Percentiles rank a stretch among this genome's conserved stretches.
Evolutionary conservation across 2,888 invertebrate species (phyloP).

Genomic region (Sinodicranocentrus sp.): DNA sequence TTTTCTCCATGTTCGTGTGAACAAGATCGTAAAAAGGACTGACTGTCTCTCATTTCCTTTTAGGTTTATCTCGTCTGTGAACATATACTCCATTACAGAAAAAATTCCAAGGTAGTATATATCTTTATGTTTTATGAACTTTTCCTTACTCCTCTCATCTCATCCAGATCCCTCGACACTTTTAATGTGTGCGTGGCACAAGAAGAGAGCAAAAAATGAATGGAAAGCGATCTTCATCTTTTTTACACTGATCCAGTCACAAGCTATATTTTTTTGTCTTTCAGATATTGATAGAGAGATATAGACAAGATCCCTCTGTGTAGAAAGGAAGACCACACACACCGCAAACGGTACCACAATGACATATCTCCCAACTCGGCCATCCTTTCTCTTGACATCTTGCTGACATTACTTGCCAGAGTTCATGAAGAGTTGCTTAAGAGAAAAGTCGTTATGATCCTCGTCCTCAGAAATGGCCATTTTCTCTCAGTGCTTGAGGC

Average conservation of each 20-base stretch:
- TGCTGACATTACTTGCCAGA: slow-evolving; percentile 27
- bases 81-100: slow-evolving; percentile 24
- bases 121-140: neutral
- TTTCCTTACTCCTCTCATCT: neutral
- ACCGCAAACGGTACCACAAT: slow-evolving; percentile 18
- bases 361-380: slow-evolving; percentile 28
- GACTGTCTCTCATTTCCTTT: neutral
- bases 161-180: neutral
- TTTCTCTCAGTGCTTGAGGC: neutral
- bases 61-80: slow-evolving; percentile 3
- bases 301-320: neutral
- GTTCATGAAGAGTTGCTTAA: slow-evolving; percentile 4
- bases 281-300: slow-evolving; percentile 24
- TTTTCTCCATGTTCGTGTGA: slow-evolving; percentile 45
- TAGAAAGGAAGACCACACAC: neutral
- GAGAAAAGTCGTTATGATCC: slow-evolving; percentile 40
- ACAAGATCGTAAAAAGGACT: slow-evolving; percentile 54
- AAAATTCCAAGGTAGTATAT: no score
- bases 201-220: neutral
- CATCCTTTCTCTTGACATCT: slow-evolving; percentile 29
- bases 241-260: slow-evolving; percentile 17
- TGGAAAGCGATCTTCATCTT: slow-evolving; percentile 43
- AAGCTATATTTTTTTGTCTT: neutral
- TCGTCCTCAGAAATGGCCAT: slow-evolving; percentile 45
- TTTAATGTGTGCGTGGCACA: slow-evolving; percentile 31